These are phyloP conservation scores for Mythimna albipuncta DNA, from an alignment of 2,888 invertebrate species.

Conservation along the genomic window DNA sequence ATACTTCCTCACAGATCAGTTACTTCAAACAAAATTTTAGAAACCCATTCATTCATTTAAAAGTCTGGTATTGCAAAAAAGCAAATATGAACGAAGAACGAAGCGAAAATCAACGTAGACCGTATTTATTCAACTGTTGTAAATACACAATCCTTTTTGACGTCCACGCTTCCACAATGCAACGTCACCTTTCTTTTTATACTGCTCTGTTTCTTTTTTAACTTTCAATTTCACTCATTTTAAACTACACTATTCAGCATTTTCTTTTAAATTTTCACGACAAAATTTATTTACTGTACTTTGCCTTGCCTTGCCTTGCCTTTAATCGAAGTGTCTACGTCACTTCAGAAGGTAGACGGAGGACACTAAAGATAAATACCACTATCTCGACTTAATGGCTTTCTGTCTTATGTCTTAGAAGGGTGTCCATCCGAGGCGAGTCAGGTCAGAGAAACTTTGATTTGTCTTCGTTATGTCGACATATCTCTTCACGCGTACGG, in stretches of 20 bases:
- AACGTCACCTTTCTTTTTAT: slow-evolving; percentile 35
- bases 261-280: slow-evolving; percentile 29
- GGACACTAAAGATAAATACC: slow-evolving; percentile 85
- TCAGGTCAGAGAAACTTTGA: slow-evolving; percentile 83
- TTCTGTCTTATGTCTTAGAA: slow-evolving; percentile 81
- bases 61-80: slow-evolving; percentile 5
- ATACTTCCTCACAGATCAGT: neutral
- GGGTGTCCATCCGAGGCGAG: slow-evolving; percentile 80
- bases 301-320: slow-evolving; percentile 48
- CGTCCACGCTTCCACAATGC: slow-evolving; percentile 31
- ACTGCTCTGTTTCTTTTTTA: neutral
- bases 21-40: neutral
- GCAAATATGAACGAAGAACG: slow-evolving; percentile 24
- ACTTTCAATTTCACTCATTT: slow-evolving; percentile 46
- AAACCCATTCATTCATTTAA: slow-evolving; percentile 11
- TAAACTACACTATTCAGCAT: slow-evolving; percentile 29
- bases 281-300: slow-evolving; percentile 64
- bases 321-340: slow-evolving; percentile 79
- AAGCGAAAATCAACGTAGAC: slow-evolving; percentile 39
- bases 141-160: slow-evolving; percentile 44
- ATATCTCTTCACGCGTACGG: slow-evolving; percentile 74
- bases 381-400: slow-evolving; percentile 86
- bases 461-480: slow-evolving; percentile 89
- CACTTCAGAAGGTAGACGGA: slow-evolving; percentile 72
- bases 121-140: slow-evolving; percentile 45